phyloP scores from a whole-genome alignment of 2,888 invertebrate genomes.

The Onchidella celtica region DNA sequence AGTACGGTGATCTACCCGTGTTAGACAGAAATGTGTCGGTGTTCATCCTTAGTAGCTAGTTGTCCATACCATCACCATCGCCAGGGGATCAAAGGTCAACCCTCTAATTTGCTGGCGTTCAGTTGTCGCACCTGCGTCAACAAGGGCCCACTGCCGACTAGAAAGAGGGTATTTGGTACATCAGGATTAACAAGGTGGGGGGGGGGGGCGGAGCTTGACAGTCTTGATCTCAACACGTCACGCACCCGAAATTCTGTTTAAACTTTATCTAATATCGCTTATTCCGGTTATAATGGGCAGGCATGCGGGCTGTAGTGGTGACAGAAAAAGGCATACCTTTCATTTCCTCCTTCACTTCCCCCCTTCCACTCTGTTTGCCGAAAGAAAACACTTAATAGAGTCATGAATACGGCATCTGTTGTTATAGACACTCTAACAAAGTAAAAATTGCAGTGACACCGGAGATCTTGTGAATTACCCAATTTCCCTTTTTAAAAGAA shows the following conservation, averaged over 20 bases:
- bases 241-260: neutral
- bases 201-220: neutral
- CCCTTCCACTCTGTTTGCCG: neutral
- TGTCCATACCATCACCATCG: neutral
- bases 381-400: neutral
- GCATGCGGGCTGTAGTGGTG: neutral
- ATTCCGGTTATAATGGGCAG: neutral
- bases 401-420: neutral
- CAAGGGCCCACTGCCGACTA: neutral
- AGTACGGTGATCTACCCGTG: neutral
- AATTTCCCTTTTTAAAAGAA: no score
- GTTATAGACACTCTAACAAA: no score
- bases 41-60: neutral
- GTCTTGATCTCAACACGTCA: neutral
- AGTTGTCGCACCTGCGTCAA: conserved; percentile 13
- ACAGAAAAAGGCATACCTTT: neutral
- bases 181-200: neutral
- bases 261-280: conserved; percentile 1
- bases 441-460: no score
- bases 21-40: neutral
- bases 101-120: neutral
- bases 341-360: neutral
- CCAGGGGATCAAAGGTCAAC: neutral
- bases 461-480: no score
- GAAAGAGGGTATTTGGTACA: conserved; percentile 12